A percentile compares a stretch with the other conserved stretches of the same genome.
Evolutionary conservation across 2,888 invertebrate species (phyloP).

Genomic region (Cephus runcator): DNA sequence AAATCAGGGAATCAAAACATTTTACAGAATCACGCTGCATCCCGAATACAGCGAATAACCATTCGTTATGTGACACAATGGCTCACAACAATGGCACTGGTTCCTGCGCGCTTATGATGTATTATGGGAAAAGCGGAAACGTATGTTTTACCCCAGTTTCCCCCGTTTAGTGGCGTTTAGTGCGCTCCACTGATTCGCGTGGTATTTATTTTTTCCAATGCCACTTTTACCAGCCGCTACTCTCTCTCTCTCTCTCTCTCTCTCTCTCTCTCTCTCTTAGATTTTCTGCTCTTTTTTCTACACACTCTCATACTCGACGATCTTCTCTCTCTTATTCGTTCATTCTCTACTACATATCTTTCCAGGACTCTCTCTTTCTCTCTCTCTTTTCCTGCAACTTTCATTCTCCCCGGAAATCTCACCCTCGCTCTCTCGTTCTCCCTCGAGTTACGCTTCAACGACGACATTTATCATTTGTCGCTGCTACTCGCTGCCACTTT

Average conservation of each 20-base stretch:
- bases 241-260: constrained; percentile 21
- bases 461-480: constrained; percentile 49
- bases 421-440: constrained; percentile 18
- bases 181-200: constrained; percentile 48
- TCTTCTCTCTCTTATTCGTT: too few relatives aligned
- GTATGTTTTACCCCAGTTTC: constrained; percentile 59
- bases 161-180: constrained; percentile 59
- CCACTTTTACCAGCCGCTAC: constrained; percentile 9
- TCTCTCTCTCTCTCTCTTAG: constrained; percentile 23
- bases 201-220: constrained; percentile 45
- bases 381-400: background rate
- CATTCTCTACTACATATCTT: too few relatives aligned
- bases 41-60: constrained; percentile 40
- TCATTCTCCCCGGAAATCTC: constrained; percentile 11
- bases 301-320: background rate
- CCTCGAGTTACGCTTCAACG: constrained; percentile 35
- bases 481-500: constrained; percentile 29
- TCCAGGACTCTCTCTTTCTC: too few relatives aligned
- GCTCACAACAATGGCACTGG: constrained; percentile 39
- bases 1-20: constrained; percentile 43
- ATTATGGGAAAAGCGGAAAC: constrained; percentile 57
- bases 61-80: constrained; percentile 54
- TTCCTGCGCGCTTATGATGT: constrained; percentile 52
- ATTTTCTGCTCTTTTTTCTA: background rate
- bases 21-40: constrained; percentile 28